These are phyloP conservation scores for Drosophila pseudotalamancana DNA, from an alignment of 2,888 invertebrate genomes.

Conservation along the genomic window DNA sequence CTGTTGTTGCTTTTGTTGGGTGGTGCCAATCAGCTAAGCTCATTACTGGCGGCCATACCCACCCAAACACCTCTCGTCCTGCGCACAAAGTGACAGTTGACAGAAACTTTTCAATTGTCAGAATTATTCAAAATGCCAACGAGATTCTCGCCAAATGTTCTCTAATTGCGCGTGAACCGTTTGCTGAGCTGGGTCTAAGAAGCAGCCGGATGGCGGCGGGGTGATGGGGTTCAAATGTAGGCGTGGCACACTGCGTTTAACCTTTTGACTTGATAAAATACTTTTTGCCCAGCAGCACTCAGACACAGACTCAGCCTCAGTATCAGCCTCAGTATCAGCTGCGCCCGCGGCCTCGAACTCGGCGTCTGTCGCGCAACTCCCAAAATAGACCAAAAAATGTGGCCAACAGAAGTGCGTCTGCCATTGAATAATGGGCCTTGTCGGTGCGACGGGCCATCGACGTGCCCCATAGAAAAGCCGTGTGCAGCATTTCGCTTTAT, in stretches of 20 bases:
- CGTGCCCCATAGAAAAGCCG: constrained; percentile 6
- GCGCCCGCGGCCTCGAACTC: constrained; percentile 1
- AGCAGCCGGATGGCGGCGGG: too few species aligned
- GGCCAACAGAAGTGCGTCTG: constrained; percentile 51
- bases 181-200: background rate
- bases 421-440: constrained; percentile 78
- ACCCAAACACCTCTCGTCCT: too few species aligned
- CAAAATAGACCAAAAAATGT: constrained; percentile 38
- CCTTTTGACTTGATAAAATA: constrained; percentile 37
- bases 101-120: constrained; percentile 73
- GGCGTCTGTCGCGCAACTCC: background rate
- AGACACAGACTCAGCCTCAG: too few species aligned
- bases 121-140: constrained; percentile 75
- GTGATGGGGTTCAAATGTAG: background rate
- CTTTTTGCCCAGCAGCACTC: constrained; percentile 23
- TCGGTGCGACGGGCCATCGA: constrained; percentile 48
- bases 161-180: constrained; percentile 48
- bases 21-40: constrained; percentile 55
- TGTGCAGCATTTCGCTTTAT: constrained; percentile 1
- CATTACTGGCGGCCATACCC: constrained; percentile 33
- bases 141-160: constrained; percentile 37
- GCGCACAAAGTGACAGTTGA: constrained; percentile 33
- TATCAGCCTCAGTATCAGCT: too few species aligned
- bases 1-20: constrained; percentile 7
- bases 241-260: constrained; percentile 41